Evolutionary conservation across 2,113 vertebrate genomes (phyloP).

Genomic region (Argyrosomus japonicus): DNA sequence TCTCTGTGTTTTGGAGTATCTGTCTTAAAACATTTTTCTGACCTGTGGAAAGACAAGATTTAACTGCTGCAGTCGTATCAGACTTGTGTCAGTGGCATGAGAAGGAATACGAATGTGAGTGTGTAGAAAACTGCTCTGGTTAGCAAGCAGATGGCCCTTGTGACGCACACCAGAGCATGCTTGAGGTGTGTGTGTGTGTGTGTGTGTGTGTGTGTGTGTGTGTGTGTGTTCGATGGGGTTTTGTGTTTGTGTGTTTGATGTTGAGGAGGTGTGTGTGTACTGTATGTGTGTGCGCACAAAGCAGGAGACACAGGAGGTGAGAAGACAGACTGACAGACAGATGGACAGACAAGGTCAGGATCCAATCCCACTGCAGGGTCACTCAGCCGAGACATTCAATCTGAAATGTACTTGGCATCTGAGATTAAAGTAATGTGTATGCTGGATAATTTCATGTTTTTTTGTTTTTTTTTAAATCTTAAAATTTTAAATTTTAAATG

Average conservation of each 20-base stretch:
- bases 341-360: constrained; percentile 77
- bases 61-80: constrained; percentile 5
- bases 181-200: constrained; percentile 59
- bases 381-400: constrained; percentile 64
- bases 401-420: constrained; percentile 53
- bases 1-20: background rate
- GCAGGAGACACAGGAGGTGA: constrained; percentile 68
- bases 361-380: constrained; percentile 72
- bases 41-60: background rate
- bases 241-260: constrained; percentile 57
- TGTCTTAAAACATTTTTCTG: background rate
- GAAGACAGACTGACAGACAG: constrained; percentile 81
- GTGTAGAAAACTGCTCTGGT: constrained; percentile 71
- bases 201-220: constrained; percentile 22
- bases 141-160: constrained; percentile 79
- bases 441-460: background rate
- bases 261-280: constrained; percentile 23
- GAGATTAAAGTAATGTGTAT: constrained; percentile 20
- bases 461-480: background rate
- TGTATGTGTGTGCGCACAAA: constrained; percentile 24
- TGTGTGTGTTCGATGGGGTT: constrained; percentile 33
- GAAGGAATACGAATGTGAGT: constrained; percentile 40
- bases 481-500: too few species aligned
- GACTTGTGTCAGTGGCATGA: constrained; percentile 30
- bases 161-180: constrained; percentile 76